phyloP scores from a whole-genome alignment of 1,140 invertebrate genomes.

The Mesaphorura yosii region DNA sequence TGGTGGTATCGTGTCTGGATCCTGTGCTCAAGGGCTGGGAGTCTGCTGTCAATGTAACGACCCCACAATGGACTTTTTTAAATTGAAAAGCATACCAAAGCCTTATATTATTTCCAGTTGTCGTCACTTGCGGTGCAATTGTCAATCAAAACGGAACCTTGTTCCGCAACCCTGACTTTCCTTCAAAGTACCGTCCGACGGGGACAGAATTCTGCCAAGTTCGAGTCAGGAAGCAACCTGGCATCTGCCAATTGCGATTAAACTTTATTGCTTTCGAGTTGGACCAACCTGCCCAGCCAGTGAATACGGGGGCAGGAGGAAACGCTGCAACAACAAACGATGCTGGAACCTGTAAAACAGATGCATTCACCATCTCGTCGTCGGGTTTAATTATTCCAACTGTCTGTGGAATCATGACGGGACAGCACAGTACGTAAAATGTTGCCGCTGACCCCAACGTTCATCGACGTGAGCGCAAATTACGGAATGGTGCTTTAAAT shows the following conservation, averaged over 20 bases:
- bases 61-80: too few species aligned
- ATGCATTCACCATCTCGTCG: conserved; percentile 21
- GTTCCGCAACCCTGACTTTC: conserved; percentile 29
- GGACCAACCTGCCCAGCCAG: conserved; percentile 18
- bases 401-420: conserved; percentile 24
- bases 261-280: conserved; percentile 28
- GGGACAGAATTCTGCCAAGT: conserved; percentile 28
- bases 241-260: conserved; percentile 23
- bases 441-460: not conserved
- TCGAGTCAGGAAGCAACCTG: conserved; percentile 20
- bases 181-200: conserved; percentile 19
- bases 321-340: conserved; percentile 9
- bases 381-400: conserved; percentile 19
- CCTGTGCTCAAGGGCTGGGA: conserved; percentile 27
- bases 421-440: conserved; percentile 25
- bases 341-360: conserved; percentile 27
- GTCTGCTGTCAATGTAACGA: conserved; percentile 24
- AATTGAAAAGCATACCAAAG: too few species aligned
- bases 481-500: not conserved
- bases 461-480: not conserved
- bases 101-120: conserved; percentile 18
- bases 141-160: conserved; percentile 26
- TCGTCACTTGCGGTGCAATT: conserved; percentile 21
- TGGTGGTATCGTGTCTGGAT: conserved; percentile 24
- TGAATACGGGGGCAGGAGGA: not conserved